These are phyloP conservation scores for Pollicipes pollicipes DNA, from an alignment of 1,140 invertebrate species.

Conservation along the genomic window DNA sequence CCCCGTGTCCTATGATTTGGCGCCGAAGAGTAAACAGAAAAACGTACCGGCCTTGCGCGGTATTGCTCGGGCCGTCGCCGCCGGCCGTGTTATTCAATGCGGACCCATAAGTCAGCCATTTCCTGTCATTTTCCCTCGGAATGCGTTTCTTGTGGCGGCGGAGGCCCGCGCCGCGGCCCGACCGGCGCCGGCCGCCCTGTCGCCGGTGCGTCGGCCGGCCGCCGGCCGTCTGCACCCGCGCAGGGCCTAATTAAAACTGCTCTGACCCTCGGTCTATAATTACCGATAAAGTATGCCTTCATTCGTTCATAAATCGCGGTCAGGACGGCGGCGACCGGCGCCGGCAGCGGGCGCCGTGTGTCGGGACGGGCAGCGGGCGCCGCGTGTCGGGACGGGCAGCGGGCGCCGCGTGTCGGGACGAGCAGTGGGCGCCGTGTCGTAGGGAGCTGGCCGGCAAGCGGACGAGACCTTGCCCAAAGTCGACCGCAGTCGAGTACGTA, in stretches of 20 bases:
- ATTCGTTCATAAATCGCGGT: neutral
- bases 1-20: neutral
- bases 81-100: neutral
- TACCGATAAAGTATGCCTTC: neutral
- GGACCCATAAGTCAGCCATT: constrained; percentile 1
- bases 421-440: too few species aligned
- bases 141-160: constrained; percentile 4
- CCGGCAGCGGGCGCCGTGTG: too few species aligned
- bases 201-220: neutral
- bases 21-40: neutral
- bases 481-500: too few species aligned
- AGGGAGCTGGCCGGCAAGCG: too few species aligned
- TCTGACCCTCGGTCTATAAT: neutral
- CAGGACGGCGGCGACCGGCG: neutral
- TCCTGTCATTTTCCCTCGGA: constrained; percentile 3
- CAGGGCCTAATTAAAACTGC: neutral
- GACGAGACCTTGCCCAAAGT: too few species aligned
- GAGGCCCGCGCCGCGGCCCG: too few species aligned
- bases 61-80: neutral
- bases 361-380: too few species aligned
- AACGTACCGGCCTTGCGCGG: neutral
- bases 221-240: too few species aligned
- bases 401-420: too few species aligned
- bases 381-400: too few species aligned
- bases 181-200: neutral